These are phyloP conservation scores for Galerucella nymphaeae DNA, from an alignment of 2,888 invertebrate species.

Conservation along the genomic window DNA sequence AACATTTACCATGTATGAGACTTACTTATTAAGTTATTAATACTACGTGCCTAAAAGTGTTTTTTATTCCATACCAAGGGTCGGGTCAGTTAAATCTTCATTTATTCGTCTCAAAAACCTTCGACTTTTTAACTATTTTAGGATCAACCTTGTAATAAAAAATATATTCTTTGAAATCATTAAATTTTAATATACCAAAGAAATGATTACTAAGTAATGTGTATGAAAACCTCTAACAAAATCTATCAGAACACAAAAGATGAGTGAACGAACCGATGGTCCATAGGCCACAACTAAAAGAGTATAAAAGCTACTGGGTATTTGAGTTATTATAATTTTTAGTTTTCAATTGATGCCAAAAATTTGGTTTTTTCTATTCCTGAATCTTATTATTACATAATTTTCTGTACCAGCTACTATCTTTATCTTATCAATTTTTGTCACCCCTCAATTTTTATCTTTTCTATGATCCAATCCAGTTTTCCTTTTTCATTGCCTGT, in stretches of 20 bases:
- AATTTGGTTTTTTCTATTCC: not conserved
- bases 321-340: no score
- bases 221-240: no score
- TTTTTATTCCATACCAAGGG: slow-evolving; percentile 10
- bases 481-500: no score
- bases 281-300: no score
- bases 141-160: not conserved
- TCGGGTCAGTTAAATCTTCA: not conserved
- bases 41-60: slow-evolving; percentile 40
- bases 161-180: not conserved
- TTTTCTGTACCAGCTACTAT: not conserved
- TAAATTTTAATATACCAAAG: no score
- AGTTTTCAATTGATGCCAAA: no score
- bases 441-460: not conserved
- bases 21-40: slow-evolving; percentile 28
- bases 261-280: no score
- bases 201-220: no score
- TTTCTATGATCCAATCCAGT: not conserved
- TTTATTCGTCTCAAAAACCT: not conserved
- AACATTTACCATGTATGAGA: slow-evolving; percentile 44
- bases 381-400: not conserved
- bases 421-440: not conserved
- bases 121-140: not conserved
- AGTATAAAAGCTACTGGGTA: no score
- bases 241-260: no score